Base-by-base conservation (phyloP, 2,888 invertebrate species). In the Drosophila engyochracea region DNA sequence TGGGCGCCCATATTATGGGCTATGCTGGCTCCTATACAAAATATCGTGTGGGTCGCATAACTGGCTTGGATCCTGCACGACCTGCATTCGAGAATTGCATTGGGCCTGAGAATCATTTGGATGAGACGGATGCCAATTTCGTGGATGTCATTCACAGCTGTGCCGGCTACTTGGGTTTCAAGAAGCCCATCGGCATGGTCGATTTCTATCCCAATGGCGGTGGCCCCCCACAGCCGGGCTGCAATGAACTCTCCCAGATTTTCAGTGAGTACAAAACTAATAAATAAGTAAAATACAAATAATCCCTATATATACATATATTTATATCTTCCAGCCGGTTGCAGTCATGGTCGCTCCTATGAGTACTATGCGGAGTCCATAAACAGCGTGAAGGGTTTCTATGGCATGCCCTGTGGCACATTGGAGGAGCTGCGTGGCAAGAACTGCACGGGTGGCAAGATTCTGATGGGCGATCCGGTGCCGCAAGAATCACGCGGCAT, bases 151-250 rank as follows among this genome's bases (percentile, higher is more conserved):
- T 97, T 60, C 97, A 97, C 87, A 96, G 96, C 1, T 95, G 95
- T 81, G 95, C 95, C 0, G 96, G 96, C 0, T 93, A 95, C 52
- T 94, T 95, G 41, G 96, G 96, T 0, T 93, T 92, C 63, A 85
- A 89, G 7, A 92, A 91, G 30, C 91, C 96, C 6, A 94, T 96
- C 25, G 97, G 97, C 0, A 95, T 96, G 88, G 95, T 92, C 0
- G 97, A 97, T 92, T 97, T 96, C 90, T 97, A 96, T 93, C 97
- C 97, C 0, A 97, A 97, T 90, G 95, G 95, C 19, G 97, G 97
- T 0, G 91, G 89, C 28, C 94, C 96, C 0, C 94, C 94, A 0
- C 97, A 97, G 86, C 96, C 96, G 0, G 96, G 96, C 1, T 96
- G 96, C 88, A 93, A 94, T 12, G 94, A 95, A 37, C 53, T 93